phyloP scores from a whole-genome alignment of 2,888 invertebrate species.

The Microplitis manilae region DNA sequence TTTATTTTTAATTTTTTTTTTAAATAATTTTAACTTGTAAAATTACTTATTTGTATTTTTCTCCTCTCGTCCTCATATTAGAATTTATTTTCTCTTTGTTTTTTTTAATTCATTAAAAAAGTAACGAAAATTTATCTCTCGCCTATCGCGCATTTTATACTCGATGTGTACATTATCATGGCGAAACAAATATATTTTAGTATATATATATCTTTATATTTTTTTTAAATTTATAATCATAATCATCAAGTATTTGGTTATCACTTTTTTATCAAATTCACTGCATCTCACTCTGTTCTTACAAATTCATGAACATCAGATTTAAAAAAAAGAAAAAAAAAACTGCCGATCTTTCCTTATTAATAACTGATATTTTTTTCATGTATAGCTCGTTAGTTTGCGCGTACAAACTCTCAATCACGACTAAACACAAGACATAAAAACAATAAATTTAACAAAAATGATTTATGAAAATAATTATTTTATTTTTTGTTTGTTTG shows the following conservation, averaged over 20 bases:
- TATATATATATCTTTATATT: not conserved
- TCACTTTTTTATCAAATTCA: not conserved
- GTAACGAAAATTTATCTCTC: constrained; percentile 53
- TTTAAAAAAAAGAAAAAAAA: not conserved
- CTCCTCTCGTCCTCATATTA: constrained; percentile 37
- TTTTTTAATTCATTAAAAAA: constrained; percentile 47
- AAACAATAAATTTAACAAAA: not conserved
- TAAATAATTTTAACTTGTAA: not conserved
- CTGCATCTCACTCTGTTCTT: not conserved
- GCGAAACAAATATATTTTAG: constrained; percentile 34
- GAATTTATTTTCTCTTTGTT: constrained; percentile 28
- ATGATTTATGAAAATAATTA: constrained; percentile 44
- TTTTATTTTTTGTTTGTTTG: constrained; percentile 30
- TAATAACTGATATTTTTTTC: not conserved
- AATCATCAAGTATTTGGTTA: not conserved
- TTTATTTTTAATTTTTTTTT: not conserved
- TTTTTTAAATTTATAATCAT: not conserved
- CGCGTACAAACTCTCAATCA: not conserved
- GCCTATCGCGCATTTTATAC: constrained; percentile 44
- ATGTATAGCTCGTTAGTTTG: not conserved
- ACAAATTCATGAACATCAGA: not conserved
- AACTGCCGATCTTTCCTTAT: not conserved
- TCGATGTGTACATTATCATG: constrained; percentile 27
- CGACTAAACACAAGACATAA: no score
- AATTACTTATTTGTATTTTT: constrained; percentile 8